phyloP scores from a whole-genome alignment of 2,888 invertebrate genomes.

The Pterobdella sp. region DNA sequence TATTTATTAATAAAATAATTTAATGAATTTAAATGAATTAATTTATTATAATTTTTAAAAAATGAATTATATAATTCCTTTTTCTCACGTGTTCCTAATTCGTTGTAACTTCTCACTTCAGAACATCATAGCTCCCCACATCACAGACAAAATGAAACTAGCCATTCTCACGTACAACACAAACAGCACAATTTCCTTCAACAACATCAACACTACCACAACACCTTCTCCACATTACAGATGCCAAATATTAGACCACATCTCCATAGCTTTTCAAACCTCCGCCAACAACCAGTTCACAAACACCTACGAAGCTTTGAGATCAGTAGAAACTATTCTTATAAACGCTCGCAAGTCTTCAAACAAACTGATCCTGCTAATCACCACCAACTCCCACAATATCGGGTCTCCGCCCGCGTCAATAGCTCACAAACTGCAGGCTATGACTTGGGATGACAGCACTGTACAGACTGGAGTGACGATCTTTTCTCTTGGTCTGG shows the following conservation, averaged over 20 bases:
- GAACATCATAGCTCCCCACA: neutral
- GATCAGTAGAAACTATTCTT: neutral
- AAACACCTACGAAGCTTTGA: neutral
- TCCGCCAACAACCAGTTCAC: neutral
- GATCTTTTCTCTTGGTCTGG: conserved; percentile 41
- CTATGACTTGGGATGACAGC: conserved; percentile 35
- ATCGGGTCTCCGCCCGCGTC: neutral
- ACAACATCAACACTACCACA: neutral
- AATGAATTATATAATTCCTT: no score
- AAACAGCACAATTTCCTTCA: neutral
- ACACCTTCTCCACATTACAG: neutral
- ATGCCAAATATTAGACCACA: neutral
- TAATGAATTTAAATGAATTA: no score
- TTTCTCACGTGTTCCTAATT: no score
- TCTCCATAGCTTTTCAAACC: neutral
- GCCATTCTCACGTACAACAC: neutral
- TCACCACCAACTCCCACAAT: neutral
- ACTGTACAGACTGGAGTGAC: conserved; percentile 39
- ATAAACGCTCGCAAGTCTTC: neutral
- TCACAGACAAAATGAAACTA: neutral
- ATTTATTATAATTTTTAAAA: no score
- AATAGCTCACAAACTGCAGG: neutral
- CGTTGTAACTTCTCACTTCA: neutral
- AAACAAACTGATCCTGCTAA: neutral
- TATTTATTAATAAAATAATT: no score